Evolutionary conservation across 2,113 vertebrate species (phyloP).

Genomic region (Rana temporaria): DNA sequence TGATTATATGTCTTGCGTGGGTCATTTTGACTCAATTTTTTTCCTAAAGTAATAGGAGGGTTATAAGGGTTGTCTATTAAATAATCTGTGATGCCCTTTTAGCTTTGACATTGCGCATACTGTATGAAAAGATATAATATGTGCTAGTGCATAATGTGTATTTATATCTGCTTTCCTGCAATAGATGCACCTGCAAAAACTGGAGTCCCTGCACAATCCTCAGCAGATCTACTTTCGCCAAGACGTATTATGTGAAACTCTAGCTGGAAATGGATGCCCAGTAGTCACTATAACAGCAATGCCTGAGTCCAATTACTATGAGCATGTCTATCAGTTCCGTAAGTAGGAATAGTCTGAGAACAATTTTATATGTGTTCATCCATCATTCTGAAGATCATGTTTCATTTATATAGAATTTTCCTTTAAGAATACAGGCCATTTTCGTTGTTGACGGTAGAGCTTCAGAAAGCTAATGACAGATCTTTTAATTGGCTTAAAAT

Average conservation of each 20-base stretch:
- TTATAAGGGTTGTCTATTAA: too few species aligned
- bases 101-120: too few species aligned
- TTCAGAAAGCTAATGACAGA: neutral
- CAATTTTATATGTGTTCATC: neutral
- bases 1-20: too few species aligned
- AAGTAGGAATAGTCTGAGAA: constrained; percentile 69
- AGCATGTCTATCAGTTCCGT: constrained; percentile 95
- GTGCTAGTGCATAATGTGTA: constrained; percentile 3
- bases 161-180: constrained; percentile 66
- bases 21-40: too few species aligned
- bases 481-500: neutral
- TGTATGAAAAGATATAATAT: neutral
- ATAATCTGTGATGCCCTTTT: too few species aligned
- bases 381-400: neutral
- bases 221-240: constrained; percentile 92
- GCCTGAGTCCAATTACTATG: constrained; percentile 89
- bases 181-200: constrained; percentile 95
- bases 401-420: neutral
- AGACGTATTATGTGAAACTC: constrained; percentile 88
- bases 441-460: neutral
- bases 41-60: too few species aligned
- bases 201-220: constrained; percentile 85
- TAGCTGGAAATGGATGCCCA: constrained; percentile 92
- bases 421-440: neutral
- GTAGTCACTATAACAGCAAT: constrained; percentile 96